Percentiles rank a stretch among this genome's conserved stretches.
Evolutionary conservation across 2,888 invertebrate species (phyloP).

Genomic region (Tanypteryx hageni): DNA sequence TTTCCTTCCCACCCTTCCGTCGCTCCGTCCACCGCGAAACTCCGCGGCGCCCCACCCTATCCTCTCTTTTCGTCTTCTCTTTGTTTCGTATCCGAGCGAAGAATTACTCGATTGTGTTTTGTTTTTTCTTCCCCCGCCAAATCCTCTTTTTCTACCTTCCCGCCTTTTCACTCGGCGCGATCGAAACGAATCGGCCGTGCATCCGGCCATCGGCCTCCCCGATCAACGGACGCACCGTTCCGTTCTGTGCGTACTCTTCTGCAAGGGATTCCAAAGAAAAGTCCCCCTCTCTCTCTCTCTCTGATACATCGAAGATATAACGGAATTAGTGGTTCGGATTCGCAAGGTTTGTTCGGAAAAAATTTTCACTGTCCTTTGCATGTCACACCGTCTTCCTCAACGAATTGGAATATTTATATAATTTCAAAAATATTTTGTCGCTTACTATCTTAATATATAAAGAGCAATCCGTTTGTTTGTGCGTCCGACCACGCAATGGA

Average conservation of each 20-base stretch:
- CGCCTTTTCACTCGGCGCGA: constrained; percentile 19
- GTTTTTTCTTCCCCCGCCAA: not conserved
- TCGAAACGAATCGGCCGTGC: constrained; percentile 1
- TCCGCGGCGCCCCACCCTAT: constrained; percentile 37
- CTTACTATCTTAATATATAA: too few relatives aligned
- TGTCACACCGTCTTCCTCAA: too few relatives aligned
- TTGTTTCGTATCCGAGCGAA: constrained; percentile 18
- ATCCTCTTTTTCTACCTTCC: not conserved
- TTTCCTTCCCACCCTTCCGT: not conserved
- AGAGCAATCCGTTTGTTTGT: too few relatives aligned
- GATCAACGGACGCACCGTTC: constrained; percentile 27
- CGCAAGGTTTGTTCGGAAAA: not conserved
- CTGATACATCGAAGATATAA: not conserved
- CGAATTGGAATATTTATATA: too few relatives aligned
- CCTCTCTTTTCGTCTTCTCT: constrained; percentile 27
- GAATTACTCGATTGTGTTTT: constrained; percentile 59
- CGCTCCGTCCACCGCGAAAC: constrained; percentile 40
- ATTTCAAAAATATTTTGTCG: too few relatives aligned
- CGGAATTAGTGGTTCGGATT: constrained; percentile 3
- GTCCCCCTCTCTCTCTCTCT: not conserved
- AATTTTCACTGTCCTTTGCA: too few relatives aligned
- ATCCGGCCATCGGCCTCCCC: constrained; percentile 43
- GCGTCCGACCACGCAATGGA: too few relatives aligned
- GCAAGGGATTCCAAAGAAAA: not conserved
- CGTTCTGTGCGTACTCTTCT: not conserved